Conservation (phyloP, 2,797 vertebrate genomes). For the Silurus aristotelis region DNA sequence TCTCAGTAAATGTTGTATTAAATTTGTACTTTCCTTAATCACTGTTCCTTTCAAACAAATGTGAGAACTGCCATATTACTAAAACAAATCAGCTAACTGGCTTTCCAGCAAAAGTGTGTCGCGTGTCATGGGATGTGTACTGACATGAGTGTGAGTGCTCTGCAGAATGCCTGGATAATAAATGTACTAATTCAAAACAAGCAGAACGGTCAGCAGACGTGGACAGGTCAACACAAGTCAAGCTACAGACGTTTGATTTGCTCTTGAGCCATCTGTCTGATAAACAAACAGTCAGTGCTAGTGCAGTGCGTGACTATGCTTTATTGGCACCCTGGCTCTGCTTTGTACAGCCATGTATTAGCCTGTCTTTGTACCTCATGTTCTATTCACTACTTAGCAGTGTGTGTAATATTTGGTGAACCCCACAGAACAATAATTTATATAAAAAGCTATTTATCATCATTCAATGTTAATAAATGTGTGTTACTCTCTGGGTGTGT, state of each 20-base stretch:
- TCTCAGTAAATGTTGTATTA: background rate
- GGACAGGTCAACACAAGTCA: constrained; percentile 14
- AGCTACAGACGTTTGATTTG: constrained; percentile 1
- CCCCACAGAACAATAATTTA: background rate
- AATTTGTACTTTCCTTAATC: background rate
- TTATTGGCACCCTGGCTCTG: constrained; percentile 9
- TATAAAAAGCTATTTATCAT: background rate
- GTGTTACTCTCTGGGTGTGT: no score
- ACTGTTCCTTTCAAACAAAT: background rate
- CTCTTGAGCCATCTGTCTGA: constrained; percentile 15
- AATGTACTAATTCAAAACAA: constrained; percentile 41
- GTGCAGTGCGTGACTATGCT: constrained; percentile 4
- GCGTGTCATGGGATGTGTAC: constrained; percentile 21
- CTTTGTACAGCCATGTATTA: background rate
- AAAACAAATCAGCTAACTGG: background rate
- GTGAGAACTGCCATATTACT: background rate
- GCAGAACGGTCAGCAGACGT: background rate
- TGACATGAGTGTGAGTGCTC: constrained; percentile 28
- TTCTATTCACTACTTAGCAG: background rate
- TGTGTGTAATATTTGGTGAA: background rate
- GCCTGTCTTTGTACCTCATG: background rate
- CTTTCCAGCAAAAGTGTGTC: constrained; percentile 15
- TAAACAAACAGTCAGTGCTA: constrained; percentile 16
- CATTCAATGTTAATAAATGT: no score
- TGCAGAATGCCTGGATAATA: constrained; percentile 42